A percentile compares a stretch with the other conserved stretches of the same genome.
Evolutionary conservation across 2,113 vertebrate species (phyloP).

Genomic region (Carlito syrichta): DNA sequence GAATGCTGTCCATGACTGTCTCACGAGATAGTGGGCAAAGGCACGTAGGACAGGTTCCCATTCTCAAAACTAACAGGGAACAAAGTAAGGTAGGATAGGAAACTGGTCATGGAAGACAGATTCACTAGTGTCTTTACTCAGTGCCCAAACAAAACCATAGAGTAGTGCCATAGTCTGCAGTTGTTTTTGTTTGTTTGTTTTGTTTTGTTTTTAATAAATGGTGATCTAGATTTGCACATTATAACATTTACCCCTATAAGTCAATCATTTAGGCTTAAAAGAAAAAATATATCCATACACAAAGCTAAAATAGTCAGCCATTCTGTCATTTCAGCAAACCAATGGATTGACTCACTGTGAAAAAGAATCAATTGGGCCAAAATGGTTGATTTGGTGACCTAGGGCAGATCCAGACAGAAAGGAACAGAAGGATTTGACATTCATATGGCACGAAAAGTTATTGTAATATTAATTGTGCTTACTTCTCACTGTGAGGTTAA

Average conservation of each 20-base stretch:
- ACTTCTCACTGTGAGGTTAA: conserved; percentile 17
- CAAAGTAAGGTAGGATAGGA: neutral
- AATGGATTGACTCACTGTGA: neutral
- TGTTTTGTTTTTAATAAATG: neutral
- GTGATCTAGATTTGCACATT: neutral
- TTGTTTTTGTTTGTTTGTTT: too few species aligned
- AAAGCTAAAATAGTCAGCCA: neutral
- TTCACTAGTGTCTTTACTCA: neutral
- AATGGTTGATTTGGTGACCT: neutral
- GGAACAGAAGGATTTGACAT: neutral
- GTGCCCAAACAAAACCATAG: neutral
- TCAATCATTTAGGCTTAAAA: neutral
- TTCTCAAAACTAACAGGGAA: neutral
- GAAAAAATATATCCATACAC: neutral
- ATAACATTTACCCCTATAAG: neutral
- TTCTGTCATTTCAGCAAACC: neutral
- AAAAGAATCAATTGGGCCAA: neutral
- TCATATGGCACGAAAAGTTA: neutral
- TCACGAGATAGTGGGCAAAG: neutral
- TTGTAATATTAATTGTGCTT: conserved; percentile 18
- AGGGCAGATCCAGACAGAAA: neutral
- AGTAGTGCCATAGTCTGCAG: neutral
- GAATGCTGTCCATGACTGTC: neutral
- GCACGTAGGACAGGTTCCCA: neutral
- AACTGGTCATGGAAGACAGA: neutral